Evolutionary conservation across 2,113 vertebrate species (phyloP).

Genomic region (Dasyprocta punctata): DNA sequence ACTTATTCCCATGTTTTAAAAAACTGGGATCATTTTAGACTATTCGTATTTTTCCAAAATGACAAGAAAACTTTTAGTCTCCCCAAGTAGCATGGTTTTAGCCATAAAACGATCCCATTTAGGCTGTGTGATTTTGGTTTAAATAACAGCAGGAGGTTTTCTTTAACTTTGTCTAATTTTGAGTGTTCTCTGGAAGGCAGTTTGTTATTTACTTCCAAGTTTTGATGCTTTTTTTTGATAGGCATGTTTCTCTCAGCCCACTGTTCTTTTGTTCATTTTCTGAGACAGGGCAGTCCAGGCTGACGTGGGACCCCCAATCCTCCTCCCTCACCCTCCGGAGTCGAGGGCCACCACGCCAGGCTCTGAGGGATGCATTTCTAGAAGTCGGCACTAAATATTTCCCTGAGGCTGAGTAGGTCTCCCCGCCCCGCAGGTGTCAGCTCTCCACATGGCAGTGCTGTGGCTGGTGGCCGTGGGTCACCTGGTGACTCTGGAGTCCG

Average conservation of each 20-base stretch:
- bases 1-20: background rate
- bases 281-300: background rate
- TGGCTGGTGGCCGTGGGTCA: background rate
- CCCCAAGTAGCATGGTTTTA: background rate
- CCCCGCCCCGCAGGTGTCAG: background rate
- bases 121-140: slow-evolving; percentile 32
- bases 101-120: slow-evolving; percentile 22
- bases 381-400: background rate
- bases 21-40: background rate
- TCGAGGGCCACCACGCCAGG: background rate
- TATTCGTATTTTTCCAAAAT: background rate
- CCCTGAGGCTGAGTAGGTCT: background rate
- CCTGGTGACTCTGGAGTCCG: background rate
- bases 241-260: too few species aligned
- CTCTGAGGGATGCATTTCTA: background rate
- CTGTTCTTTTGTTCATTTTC: background rate
- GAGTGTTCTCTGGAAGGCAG: background rate
- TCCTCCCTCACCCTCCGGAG: background rate
- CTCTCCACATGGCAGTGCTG: background rate
- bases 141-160: background rate
- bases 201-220: background rate
- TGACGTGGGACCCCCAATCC: background rate
- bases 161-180: background rate
- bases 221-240: background rate
- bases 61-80: background rate